Evolutionary conservation across 2,888 invertebrate species (phyloP), one percentile per base, ranked within the genome.

Genomic region (Drosophila longiperda): DNA sequence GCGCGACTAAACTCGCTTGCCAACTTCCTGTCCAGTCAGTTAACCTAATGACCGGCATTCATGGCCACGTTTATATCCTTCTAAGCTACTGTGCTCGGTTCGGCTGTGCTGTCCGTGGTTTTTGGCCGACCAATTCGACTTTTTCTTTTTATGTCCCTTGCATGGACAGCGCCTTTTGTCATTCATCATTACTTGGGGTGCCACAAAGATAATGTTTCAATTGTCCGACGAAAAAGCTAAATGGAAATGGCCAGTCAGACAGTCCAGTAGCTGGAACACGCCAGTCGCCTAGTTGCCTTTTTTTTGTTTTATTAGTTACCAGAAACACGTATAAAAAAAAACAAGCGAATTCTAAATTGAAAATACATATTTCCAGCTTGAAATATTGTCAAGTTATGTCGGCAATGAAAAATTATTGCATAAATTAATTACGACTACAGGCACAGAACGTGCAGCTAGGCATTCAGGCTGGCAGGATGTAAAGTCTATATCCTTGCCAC

Each of bases 401-500:
- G 72, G 90, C 81, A 81, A 88, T 89, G 83, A 80, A 88, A 89
- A 85, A 87, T 87, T 88, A 87, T 87, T 87, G 83, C 88, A 87
- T 89, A 88, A 87, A 87, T 89, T 88, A 89, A 87, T 87, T 89
- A 89, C 80, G 64, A 75, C 59, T 57, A 72, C 50, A 52, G 45
- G 11, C 68, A 42, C 32, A 65, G 69, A 59, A 85, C 86, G 78
- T 83, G 83, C 66, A 73, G 70, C 32, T 49, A 71, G 60, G 53
- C 62, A 71, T n/a, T 55, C 65, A 63, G 58, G 3, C 61, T 60
- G 54, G 50, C 65, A 42, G 63, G 48, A 66, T 66, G 66, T 66
- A 29, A 49, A 57, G 68, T 68, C 55, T 67, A 58, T 57, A 79
- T 71, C 66, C 75, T 55, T 73, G 62, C 57, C 58, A 61, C 48